Evolutionary conservation across 2,888 invertebrate species (phyloP).

Genomic region (Hirtodrosophila histrioides): DNA sequence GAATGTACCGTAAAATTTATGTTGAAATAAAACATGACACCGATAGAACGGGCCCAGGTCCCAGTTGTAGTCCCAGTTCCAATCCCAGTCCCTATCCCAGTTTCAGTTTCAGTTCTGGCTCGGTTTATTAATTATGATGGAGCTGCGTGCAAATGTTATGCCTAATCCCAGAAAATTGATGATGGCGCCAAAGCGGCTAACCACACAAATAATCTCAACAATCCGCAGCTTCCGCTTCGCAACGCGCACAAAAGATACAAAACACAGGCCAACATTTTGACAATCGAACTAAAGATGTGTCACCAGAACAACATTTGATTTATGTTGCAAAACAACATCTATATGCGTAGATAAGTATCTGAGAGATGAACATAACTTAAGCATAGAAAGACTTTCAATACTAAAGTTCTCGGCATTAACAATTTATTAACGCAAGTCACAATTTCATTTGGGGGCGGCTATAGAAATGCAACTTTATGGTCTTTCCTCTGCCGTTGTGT

Average conservation of each 20-base stretch:
- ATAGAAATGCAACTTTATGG: slow-evolving; percentile 33
- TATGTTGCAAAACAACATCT: slow-evolving; percentile 26
- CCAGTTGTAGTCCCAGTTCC: not conserved
- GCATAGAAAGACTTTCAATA: not conserved
- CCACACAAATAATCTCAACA: slow-evolving; percentile 43
- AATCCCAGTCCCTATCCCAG: slow-evolving; percentile 1
- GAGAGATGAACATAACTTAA: slow-evolving; percentile 4
- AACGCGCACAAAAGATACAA: slow-evolving; percentile 3
- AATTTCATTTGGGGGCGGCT: slow-evolving; percentile 9
- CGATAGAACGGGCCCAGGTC: slow-evolving; percentile 32
- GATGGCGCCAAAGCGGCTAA: slow-evolving; percentile 68
- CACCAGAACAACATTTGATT: slow-evolving; percentile 40
- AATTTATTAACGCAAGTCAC: slow-evolving; percentile 52
- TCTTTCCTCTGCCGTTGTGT: slow-evolving; percentile 14
- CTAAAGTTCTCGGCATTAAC: slow-evolving; percentile 12
- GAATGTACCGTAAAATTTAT: slow-evolving; percentile 64
- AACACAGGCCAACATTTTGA: slow-evolving; percentile 30
- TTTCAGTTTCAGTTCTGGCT: slow-evolving; percentile 1
- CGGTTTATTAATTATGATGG: slow-evolving; percentile 71
- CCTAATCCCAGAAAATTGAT: slow-evolving; percentile 65
- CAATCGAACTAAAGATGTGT: slow-evolving; percentile 51
- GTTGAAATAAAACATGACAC: slow-evolving; percentile 67
- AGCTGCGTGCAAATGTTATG: slow-evolving; percentile 36
- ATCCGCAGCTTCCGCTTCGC: slow-evolving; percentile 48
- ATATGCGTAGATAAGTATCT: not conserved